phyloP scores from a whole-genome alignment of 2,888 invertebrate genomes.

The Mongoloraphidia duomilia region DNA sequence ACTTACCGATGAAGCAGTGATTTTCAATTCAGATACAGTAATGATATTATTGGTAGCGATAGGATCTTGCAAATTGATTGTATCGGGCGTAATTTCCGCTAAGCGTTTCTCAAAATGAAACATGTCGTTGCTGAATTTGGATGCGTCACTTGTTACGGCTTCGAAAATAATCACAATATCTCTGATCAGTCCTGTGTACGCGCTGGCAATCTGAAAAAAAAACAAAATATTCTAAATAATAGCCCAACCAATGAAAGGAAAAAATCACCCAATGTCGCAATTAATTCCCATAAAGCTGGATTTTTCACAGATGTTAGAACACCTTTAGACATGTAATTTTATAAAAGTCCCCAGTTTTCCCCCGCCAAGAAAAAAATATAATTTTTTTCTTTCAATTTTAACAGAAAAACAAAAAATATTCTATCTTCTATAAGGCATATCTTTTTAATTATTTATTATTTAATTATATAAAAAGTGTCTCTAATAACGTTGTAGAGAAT shows the following conservation, averaged over 20 bases:
- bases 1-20: conserved; percentile 29
- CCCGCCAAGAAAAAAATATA: too few relatives aligned
- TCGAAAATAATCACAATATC: conserved; percentile 34
- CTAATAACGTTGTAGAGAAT: too few relatives aligned
- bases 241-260: background rate
- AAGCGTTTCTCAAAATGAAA: conserved; percentile 39
- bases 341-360: too few relatives aligned
- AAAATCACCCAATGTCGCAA: conserved; percentile 1
- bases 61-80: conserved; percentile 24
- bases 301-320: too few relatives aligned
- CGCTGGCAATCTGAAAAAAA: conserved; percentile 28
- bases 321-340: too few relatives aligned
- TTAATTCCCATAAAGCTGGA: too few relatives aligned
- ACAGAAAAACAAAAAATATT: too few relatives aligned
- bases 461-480: too few relatives aligned
- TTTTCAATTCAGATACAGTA: conserved; percentile 29
- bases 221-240: conserved; percentile 4
- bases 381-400: too few relatives aligned
- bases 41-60: conserved; percentile 26
- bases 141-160: conserved; percentile 30
- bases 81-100: conserved; percentile 34
- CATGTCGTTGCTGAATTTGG: conserved; percentile 34
- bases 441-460: too few relatives aligned
- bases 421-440: too few relatives aligned
- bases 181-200: conserved; percentile 35